phyloP scores from a whole-genome alignment of 2,888 invertebrate species.

The Scaptodrosophila latifasciaeformis region DNA sequence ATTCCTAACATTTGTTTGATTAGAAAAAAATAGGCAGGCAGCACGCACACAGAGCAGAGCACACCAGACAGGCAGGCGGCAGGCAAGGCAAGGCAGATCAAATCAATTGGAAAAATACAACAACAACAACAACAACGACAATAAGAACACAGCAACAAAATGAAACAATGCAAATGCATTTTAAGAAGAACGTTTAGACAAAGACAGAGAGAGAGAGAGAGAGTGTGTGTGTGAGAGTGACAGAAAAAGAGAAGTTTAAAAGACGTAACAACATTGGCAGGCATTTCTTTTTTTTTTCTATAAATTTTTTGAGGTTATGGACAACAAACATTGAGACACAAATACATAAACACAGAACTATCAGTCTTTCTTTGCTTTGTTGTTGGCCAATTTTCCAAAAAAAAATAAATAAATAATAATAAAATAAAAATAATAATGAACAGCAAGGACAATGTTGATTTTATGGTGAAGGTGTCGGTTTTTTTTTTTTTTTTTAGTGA shows the following conservation, averaged over 20 bases:
- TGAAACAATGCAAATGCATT: slow-evolving; percentile 22
- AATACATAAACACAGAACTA: no score
- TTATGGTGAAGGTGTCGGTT: no score
- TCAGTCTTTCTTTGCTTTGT: no score
- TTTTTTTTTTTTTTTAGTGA: slow-evolving; percentile 18
- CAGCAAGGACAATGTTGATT: not conserved
- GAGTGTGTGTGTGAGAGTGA: not conserved
- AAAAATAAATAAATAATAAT: no score
- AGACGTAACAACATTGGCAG: slow-evolving; percentile 18
- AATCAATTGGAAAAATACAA: slow-evolving; percentile 24
- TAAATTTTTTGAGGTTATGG: no score
- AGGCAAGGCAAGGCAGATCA: not conserved
- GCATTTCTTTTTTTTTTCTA: no score
- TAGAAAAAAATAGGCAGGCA: no score
- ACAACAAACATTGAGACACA: no score
- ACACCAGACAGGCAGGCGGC: not conserved
- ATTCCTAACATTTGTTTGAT: no score
- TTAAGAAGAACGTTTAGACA: not conserved
- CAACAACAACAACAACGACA: slow-evolving; percentile 53
- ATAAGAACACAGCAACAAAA: slow-evolving; percentile 49
- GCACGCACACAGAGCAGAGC: not conserved
- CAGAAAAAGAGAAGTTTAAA: slow-evolving; percentile 3
- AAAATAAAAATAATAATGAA: no score
- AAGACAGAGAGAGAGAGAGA: slow-evolving; percentile 9
- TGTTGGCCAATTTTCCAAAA: no score